Evolutionary conservation across 2,113 vertebrate species (phyloP), one percentile per base, ranked within the genome.

Genomic region (Sinocyclocheilus rhinocerous): DNA sequence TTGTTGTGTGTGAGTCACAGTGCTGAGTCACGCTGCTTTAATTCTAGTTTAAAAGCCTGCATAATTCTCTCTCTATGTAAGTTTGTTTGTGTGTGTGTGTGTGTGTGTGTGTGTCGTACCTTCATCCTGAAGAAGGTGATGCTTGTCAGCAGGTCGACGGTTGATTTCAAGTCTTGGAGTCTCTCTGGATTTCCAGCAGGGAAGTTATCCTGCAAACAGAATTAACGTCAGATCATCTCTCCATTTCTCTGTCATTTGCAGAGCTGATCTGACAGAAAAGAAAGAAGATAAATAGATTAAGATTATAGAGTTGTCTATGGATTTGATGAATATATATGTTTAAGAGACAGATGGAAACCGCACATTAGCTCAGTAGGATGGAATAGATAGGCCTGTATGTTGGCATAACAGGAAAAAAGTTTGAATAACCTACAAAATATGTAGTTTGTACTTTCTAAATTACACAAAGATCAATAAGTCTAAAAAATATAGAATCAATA

Each of bases 81-180:
- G 39, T 39, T 70, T 84, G 65, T 73, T 50, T 73, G 76, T 42
- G 10, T 6, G 78, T 7, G 78, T 33, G 78, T 73, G 76, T 77
- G 39, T 55, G 70, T 26, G 82, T 73, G 39, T 57, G 15, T 59
- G 39, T 84, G 61, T 82, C 63, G 36, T 95, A 98, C 98, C 97
- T 99, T 99, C 97, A 99, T 97, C 84, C 98, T 96, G 90, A 99
- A 99, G 93, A 99, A 99, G 0, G 98, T 96, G 91, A 99, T 99
- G 92, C 98, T 99, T 80, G 98, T 99, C 84, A 99, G 94, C 61
- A 99, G 93, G 87, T 99, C 98, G 59, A 99, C 97, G 1, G 98
- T 99, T 26, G 98, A 99, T 91, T 98, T 99, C 50, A 99, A 93
- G 87, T 99, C 98, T 61, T 97, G 98, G 4, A 99, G 96, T 84